A percentile compares a stretch with the other conserved stretches of the same genome.
These are phyloP conservation scores for Drepanosiphum platanoidis DNA, from an alignment of 2,888 invertebrate species.

Conservation along the genomic window DNA sequence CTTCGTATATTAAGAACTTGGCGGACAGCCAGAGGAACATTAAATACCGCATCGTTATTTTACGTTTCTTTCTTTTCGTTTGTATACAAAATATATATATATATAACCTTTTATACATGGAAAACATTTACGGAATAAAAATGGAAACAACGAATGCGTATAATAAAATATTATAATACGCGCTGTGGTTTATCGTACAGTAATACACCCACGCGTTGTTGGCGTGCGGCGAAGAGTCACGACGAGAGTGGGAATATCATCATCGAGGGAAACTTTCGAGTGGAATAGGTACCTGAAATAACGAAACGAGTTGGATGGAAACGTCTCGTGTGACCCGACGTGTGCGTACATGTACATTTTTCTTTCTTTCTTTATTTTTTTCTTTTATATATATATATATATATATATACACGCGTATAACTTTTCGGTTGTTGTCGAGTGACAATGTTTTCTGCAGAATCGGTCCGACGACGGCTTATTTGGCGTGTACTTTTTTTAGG, in stretches of 20 bases:
- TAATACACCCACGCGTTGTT: too few relatives aligned
- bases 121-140: neutral
- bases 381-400: too few relatives aligned
- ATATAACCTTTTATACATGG: too few relatives aligned
- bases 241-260: neutral
- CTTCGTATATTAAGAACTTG: slow-evolving; percentile 44
- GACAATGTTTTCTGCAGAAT: neutral
- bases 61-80: neutral
- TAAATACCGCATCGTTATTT: slow-evolving; percentile 12
- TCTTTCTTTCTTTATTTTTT: too few relatives aligned
- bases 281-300: neutral
- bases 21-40: slow-evolving; percentile 22
- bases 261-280: neutral
- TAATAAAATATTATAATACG: neutral
- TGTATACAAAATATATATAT: neutral
- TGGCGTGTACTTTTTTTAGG: slow-evolving; percentile 43
- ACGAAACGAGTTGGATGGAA: neutral
- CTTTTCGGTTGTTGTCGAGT: neutral
- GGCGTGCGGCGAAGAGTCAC: neutral
- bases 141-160: neutral
- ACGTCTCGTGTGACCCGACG: neutral
- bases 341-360: too few relatives aligned
- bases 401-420: neutral
- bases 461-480: neutral
- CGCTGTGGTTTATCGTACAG: neutral